These are phyloP conservation scores for Tolmerus cingulatus DNA, from an alignment of 2,888 invertebrate genomes.

Conservation along the genomic window DNA sequence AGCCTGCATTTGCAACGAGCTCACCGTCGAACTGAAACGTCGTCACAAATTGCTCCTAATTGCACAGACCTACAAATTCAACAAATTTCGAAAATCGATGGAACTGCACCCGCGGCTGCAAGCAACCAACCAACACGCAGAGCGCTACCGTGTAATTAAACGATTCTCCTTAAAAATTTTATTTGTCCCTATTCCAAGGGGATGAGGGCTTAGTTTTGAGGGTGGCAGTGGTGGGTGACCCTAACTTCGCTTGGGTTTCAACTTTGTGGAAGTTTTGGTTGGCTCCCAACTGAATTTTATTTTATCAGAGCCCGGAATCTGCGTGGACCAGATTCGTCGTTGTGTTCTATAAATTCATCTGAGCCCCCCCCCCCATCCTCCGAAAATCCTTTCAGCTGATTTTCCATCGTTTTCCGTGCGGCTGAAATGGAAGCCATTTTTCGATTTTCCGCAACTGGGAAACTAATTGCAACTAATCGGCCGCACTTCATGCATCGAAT, in stretches of 20 bases:
- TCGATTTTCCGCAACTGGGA: conserved; percentile 42
- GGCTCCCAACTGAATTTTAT: neutral
- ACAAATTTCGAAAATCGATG: neutral
- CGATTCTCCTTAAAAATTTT: neutral
- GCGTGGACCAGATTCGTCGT: neutral
- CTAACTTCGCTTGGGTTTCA: neutral
- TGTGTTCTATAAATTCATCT: conserved; percentile 27
- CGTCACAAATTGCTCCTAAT: neutral
- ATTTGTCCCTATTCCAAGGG: neutral
- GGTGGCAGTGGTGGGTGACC: neutral
- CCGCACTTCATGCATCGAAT: conserved; percentile 47
- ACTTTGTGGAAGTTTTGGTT: neutral
- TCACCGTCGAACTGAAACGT: neutral
- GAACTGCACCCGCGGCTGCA: neutral
- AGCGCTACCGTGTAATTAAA: neutral
- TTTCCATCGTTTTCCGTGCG: neutral
- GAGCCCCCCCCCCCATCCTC: neutral
- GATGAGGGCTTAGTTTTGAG: neutral
- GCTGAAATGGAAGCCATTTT: conserved; percentile 36
- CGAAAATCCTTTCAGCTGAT: conserved; percentile 10
- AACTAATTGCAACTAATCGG: conserved; percentile 51
- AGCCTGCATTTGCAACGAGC: neutral
- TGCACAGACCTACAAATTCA: neutral
- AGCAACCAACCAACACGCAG: neutral
- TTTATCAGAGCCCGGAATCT: neutral